Base-by-base conservation (phyloP, 1,140 invertebrate species). In the Plectus sambesii region DNA sequence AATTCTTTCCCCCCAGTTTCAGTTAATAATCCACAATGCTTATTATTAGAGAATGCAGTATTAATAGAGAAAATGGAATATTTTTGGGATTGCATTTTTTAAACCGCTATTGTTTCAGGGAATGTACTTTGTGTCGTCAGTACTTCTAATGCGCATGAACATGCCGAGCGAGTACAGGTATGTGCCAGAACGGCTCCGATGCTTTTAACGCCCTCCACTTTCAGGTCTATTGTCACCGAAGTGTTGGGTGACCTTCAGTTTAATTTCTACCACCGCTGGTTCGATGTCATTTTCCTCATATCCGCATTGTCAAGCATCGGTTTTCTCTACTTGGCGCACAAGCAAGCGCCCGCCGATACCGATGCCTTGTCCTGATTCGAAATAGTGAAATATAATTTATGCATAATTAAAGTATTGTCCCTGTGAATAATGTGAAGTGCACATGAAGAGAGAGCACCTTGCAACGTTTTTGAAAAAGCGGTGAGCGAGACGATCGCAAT, bases 201-300 rank as follows among this genome's bases (percentile, higher is more conserved):
- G n/a, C 17, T 37, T 43, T 51, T 48, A 12, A 41, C 27, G n/a
- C n/a, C n/a, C n/a, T n/a, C n/a, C n/a, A 24, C 17, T 65, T 71
- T 44, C 60, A 76, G 92, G 22, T 82, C 82, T 33, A 98, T 99
- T 51, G 93, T 99, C 49, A 97, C 92, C 0, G 84, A 97, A 77
- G 92, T 98, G 0, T 72, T 98, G 0, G 93, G 93, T 5, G 90
- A 96, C 70, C 72, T 99, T 45, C 90, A 99, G 70, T 99, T 99
- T 63, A 96, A 90, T 70, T 99, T 99, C 76, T 99, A 99, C 70
- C 94, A 99, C 73, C 79, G 94, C 41, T 99, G 94, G 94, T 99
- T 98, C 73, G 94, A 99, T 74, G 90, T 98, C 0, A 99, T 99
- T 70, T 99, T 99, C 72, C 77, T 99, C 41, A 82, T 99, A 24